phyloP scores from a whole-genome alignment of 2,888 invertebrate species.

The Drosophila stalkeri region DNA sequence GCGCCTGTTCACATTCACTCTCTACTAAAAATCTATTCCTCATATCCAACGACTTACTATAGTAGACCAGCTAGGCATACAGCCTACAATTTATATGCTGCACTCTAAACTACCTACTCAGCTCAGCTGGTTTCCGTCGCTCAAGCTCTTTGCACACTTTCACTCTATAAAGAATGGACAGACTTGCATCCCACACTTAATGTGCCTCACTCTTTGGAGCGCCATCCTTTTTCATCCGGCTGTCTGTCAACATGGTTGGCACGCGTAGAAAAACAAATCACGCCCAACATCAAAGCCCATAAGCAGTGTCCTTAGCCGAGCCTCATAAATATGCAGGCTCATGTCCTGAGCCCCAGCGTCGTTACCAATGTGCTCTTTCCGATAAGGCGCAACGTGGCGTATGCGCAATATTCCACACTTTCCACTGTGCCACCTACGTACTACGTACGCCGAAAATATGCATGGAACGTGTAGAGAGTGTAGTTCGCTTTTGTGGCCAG shows the following conservation, averaged over 20 bases:
- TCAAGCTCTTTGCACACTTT: background rate
- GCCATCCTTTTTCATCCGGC: background rate
- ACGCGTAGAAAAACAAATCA: slow-evolving; percentile 46
- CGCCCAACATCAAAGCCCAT: slow-evolving; percentile 51
- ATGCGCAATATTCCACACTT: slow-evolving; percentile 61
- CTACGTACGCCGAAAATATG: slow-evolving; percentile 33
- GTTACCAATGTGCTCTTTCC: slow-evolving; percentile 41
- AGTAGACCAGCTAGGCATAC: background rate
- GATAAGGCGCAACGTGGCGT: slow-evolving; percentile 58
- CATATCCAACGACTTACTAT: background rate
- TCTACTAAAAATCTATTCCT: too few species aligned
- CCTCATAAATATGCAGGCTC: slow-evolving; percentile 73
- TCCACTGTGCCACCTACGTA: slow-evolving; percentile 27
- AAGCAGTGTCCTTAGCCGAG: slow-evolving; percentile 51
- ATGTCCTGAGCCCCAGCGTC: slow-evolving; percentile 37
- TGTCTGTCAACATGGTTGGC: slow-evolving; percentile 40
- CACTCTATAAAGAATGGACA: background rate
- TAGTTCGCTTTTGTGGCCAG: slow-evolving; percentile 19
- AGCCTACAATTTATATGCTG: background rate
- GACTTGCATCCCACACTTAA: slow-evolving; percentile 3
- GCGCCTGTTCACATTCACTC: background rate
- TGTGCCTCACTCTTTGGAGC: background rate
- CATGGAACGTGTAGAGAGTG: slow-evolving; percentile 29
- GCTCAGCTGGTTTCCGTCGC: background rate
- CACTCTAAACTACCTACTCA: background rate